Conservation (phyloP, 2,113 vertebrate genomes). For the Sigmodon hispidus region DNA sequence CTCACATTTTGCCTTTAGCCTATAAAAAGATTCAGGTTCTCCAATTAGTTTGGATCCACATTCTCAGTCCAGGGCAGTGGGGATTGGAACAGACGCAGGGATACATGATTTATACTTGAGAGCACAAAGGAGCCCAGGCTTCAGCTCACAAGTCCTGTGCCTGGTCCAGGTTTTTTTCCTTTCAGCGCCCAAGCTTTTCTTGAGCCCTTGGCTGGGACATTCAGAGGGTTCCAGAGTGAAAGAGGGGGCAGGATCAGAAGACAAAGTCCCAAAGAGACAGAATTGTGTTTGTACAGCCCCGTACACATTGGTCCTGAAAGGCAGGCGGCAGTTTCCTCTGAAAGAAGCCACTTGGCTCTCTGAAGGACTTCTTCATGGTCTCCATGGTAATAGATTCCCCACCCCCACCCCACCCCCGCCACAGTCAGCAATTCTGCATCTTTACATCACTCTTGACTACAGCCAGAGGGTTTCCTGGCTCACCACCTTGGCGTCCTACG, state of each 20-base stretch:
- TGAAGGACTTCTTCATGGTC: slow-evolving; percentile 62
- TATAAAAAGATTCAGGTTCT: neutral
- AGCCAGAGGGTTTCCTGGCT: slow-evolving; percentile 7
- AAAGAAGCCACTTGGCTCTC: slow-evolving; percentile 58
- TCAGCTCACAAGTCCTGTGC: neutral
- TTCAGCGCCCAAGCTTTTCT: slow-evolving; percentile 50
- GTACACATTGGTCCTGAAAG: slow-evolving; percentile 62
- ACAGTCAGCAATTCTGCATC: slow-evolving; percentile 20
- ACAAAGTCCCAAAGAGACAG: slow-evolving; percentile 60
- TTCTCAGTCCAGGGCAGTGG: neutral
- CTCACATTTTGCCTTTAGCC: neutral
- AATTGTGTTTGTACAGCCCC: slow-evolving; percentile 48
- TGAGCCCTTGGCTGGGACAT: slow-evolving; percentile 59
- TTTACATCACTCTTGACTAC: slow-evolving; percentile 58
- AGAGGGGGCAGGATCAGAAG: slow-evolving; percentile 47
- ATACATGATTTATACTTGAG: neutral
- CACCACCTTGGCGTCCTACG: neutral
- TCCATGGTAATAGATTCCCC: slow-evolving; percentile 73
- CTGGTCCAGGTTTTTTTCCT: neutral
- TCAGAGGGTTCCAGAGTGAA: slow-evolving; percentile 32
- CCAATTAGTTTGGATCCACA: neutral
- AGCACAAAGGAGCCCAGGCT: neutral
- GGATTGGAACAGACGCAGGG: neutral
- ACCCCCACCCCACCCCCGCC: neutral
- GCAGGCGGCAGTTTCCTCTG: slow-evolving; percentile 62